Conservation (phyloP, 2,797 vertebrate genomes). For the Bradypus variegatus region DNA sequence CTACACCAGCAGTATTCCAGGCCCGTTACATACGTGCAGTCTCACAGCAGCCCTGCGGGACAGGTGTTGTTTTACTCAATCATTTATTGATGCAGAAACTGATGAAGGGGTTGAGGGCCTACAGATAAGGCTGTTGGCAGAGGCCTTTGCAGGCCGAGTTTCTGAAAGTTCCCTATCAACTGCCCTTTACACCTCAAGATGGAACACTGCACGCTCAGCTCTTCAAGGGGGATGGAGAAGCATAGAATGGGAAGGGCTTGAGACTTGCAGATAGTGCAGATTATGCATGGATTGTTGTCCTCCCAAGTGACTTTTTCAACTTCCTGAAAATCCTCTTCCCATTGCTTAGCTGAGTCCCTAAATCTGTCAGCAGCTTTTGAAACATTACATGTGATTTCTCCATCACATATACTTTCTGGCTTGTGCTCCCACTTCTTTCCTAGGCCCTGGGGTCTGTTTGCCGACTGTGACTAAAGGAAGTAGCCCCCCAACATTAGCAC, state of each 20-base stretch:
- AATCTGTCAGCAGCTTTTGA: not conserved
- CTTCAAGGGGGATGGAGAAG: not conserved
- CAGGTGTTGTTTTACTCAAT: not conserved
- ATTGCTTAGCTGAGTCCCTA: not conserved
- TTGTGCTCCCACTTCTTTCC: not conserved
- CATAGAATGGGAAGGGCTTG: not conserved
- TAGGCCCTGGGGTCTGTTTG: not conserved
- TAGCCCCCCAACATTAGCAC: not conserved
- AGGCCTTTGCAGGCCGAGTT: accelerated
- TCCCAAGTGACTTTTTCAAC: not conserved
- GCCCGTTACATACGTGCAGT: accelerated
- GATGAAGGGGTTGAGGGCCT: accelerated
- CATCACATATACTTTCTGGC: not conserved
- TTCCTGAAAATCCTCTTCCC: not conserved
- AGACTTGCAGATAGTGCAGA: too few relatives aligned
- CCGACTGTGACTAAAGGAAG: too few relatives aligned
- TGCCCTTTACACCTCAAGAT: not conserved
- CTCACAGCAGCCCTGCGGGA: not conserved
- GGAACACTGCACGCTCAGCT: not conserved
- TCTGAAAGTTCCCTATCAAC: not conserved
- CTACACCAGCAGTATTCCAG: not conserved
- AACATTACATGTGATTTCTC: not conserved
- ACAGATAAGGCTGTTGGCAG: not conserved
- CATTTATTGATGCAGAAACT: not conserved
- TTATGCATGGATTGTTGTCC: too few relatives aligned